Percentiles rank a stretch among this genome's conserved stretches.
phyloP scores from a whole-genome alignment of 2,113 vertebrate species.

The Nothocercus nigrocapillus region DNA sequence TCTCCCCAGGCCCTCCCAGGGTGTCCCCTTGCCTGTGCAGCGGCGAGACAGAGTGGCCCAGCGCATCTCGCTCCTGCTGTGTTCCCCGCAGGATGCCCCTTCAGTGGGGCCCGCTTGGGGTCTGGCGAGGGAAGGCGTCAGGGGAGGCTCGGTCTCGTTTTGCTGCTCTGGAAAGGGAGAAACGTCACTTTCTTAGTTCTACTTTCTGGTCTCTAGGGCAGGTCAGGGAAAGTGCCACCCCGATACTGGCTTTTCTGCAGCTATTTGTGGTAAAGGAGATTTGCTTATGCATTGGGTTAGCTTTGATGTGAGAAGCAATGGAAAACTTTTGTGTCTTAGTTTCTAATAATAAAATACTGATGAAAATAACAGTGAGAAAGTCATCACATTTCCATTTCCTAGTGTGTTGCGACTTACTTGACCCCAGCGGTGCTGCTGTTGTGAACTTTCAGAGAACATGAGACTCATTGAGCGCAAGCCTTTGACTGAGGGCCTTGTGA shows the following conservation, averaged over 20 bases:
- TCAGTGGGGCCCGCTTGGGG: fast-evolving
- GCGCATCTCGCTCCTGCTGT: not conserved
- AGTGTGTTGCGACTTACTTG: fast-evolving
- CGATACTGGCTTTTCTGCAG: not conserved
- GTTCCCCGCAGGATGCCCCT: not conserved
- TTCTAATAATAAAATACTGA: not conserved
- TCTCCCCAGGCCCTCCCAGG: not conserved
- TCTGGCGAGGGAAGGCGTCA: not conserved
- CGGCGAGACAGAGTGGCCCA: fast-evolving
- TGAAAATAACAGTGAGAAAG: not conserved
- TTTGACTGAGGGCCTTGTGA: not conserved
- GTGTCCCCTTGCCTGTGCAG: not conserved
- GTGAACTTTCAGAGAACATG: not conserved
- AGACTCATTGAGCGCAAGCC: not conserved
- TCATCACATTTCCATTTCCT: not conserved
- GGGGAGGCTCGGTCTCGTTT: not conserved
- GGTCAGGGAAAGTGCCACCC: not conserved
- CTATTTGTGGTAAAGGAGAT: not conserved
- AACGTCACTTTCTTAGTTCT: not conserved
- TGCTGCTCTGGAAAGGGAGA: not conserved
- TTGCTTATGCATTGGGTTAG: conserved; percentile 13
- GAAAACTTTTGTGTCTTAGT: not conserved
- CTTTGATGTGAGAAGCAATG: not conserved
- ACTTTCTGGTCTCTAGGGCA: not conserved
- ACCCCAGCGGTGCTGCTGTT: not conserved